Percentiles rank a stretch among this genome's conserved stretches.
Conservation (phyloP, 2,113 vertebrate species). For the Brachirus orientalis region DNA sequence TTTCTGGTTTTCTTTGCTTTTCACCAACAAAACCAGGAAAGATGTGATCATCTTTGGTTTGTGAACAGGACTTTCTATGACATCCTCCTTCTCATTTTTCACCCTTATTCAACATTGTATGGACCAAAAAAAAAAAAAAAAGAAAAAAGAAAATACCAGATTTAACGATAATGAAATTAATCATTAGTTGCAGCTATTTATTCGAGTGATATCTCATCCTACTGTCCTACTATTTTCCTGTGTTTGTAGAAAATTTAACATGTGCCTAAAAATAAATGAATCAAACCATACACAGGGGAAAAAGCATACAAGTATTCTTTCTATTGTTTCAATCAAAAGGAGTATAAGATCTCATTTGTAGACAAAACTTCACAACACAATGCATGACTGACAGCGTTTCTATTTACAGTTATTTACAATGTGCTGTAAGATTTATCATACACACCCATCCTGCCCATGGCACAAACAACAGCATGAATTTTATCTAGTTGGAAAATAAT, state of each 20-base stretch:
- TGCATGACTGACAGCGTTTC: constrained; percentile 24
- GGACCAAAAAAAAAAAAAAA: no score
- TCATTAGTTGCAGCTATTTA: no score
- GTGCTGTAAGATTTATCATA: constrained; percentile 25
- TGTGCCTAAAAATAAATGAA: background rate
- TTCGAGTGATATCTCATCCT: constrained; percentile 19
- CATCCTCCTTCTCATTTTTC: no score
- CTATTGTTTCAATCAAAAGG: background rate
- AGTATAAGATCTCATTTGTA: constrained; percentile 20
- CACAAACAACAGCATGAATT: constrained; percentile 45
- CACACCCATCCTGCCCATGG: constrained; percentile 7
- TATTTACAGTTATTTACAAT: constrained; percentile 39
- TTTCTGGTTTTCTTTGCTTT: no score
- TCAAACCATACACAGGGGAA: background rate
- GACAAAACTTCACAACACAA: constrained; percentile 8
- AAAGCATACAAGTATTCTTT: constrained; percentile 7
- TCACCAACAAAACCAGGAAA: no score
- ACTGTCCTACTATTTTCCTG: background rate
- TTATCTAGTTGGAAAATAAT: constrained; percentile 31
- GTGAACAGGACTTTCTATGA: no score
- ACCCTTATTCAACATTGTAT: no score
- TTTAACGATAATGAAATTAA: no score
- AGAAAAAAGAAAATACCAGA: no score
- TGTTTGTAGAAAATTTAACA: constrained; percentile 14
- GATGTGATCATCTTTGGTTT: no score